A percentile compares a stretch with the other conserved stretches of the same genome.
Conservation (phyloP, 2,888 invertebrate species). For the Polyommatus icarus region DNA sequence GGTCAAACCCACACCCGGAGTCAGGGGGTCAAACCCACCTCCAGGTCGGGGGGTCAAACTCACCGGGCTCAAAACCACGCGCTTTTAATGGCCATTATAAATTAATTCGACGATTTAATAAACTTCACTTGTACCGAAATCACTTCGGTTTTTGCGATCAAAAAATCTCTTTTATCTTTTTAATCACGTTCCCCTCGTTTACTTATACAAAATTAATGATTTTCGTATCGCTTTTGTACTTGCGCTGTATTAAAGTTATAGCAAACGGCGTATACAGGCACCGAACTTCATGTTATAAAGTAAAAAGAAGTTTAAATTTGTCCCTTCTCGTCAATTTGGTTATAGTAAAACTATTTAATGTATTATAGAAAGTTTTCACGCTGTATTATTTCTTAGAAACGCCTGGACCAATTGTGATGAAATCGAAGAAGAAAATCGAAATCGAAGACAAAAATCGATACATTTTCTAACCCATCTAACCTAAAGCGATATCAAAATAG, state of each 20-base stretch:
- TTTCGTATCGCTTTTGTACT: neutral
- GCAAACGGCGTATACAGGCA: neutral
- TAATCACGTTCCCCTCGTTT: neutral
- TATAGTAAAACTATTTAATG: too few relatives aligned
- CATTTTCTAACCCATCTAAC: neutral
- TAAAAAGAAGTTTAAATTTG: too few relatives aligned
- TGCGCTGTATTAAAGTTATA: neutral
- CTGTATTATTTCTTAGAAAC: too few relatives aligned
- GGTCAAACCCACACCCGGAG: neutral
- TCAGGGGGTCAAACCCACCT: neutral
- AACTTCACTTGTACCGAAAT: neutral
- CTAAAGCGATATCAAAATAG: neutral
- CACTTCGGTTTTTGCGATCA: conserved; percentile 4
- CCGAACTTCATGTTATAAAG: too few relatives aligned
- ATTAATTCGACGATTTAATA: conserved; percentile 17
- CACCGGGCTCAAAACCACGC: conserved; percentile 18
- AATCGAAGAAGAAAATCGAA: neutral
- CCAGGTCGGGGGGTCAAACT: neutral
- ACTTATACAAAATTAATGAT: neutral
- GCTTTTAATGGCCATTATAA: conserved; percentile 20
- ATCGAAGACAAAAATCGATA: neutral
- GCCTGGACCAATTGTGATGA: too few relatives aligned
- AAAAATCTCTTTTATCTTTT: conserved; percentile 13
- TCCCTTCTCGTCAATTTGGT: too few relatives aligned
- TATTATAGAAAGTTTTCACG: too few relatives aligned